Evolutionary conservation across 2,888 invertebrate genomes (phyloP).

Genomic region (Malacosoma neustria): DNA sequence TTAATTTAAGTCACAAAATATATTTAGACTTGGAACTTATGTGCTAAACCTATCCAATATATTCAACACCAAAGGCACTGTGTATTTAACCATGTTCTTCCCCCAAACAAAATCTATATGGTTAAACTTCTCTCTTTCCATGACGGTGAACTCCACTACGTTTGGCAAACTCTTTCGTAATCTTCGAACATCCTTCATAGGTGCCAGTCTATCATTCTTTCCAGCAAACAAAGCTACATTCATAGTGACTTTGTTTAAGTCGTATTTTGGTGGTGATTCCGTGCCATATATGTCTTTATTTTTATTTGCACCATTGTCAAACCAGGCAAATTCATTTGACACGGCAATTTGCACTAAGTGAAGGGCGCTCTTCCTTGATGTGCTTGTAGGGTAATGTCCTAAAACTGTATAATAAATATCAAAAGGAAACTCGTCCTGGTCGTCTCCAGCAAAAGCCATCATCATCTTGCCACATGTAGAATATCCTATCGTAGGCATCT

Average conservation of each 20-base stretch:
- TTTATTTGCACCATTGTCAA: constrained; percentile 1
- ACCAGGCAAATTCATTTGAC: neutral
- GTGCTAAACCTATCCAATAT: neutral
- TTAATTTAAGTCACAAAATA: no score
- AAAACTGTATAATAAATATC: constrained; percentile 32
- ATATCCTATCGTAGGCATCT: constrained; percentile 2
- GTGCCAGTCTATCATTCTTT: constrained; percentile 66
- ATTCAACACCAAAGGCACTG: constrained; percentile 15
- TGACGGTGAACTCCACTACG: constrained; percentile 17
- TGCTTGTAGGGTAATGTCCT: constrained; percentile 21
- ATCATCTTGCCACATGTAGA: neutral
- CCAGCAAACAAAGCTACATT: constrained; percentile 49
- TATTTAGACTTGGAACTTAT: no score
- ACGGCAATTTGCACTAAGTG: constrained; percentile 20
- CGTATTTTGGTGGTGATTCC: constrained; percentile 18
- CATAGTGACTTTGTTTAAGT: constrained; percentile 21
- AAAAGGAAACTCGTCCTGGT: constrained; percentile 61
- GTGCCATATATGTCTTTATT: constrained; percentile 4
- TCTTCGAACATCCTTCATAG: constrained; percentile 16
- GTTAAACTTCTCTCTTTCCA: constrained; percentile 20
- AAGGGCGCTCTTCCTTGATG: constrained; percentile 18
- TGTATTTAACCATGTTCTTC: constrained; percentile 19
- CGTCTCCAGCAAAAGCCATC: constrained; percentile 48
- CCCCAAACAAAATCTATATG: constrained; percentile 28
- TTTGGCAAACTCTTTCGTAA: constrained; percentile 17